A percentile compares a stretch with the other conserved stretches of the same genome.
Conservation (phyloP, 2,797 vertebrate genomes). For the Hippoglossus hippoglossus region DNA sequence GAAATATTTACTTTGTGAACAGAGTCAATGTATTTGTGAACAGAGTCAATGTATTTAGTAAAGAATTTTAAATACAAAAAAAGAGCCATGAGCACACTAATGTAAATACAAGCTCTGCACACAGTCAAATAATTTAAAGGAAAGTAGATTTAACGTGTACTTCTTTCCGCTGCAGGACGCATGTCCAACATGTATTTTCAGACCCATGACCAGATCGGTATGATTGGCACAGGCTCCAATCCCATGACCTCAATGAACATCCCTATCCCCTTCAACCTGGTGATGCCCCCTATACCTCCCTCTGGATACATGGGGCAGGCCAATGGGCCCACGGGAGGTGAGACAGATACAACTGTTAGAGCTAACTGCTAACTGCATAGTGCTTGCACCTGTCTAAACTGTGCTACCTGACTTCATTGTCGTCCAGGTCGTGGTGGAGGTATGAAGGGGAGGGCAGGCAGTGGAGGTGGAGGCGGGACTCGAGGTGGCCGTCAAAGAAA, state of each 20-base stretch:
- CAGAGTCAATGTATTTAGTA: no score
- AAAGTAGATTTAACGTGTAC: background rate
- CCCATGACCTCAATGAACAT: slow-evolving; percentile 95
- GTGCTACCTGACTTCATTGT: background rate
- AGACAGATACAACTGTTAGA: slow-evolving; percentile 7
- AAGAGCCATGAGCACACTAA: no score
- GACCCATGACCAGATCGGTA: slow-evolving; percentile 96
- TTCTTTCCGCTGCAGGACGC: slow-evolving; percentile 82
- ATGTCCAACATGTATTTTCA: slow-evolving; percentile 98
- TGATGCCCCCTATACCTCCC: slow-evolving; percentile 95
- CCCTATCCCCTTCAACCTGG: slow-evolving; percentile 95
- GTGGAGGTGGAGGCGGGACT: slow-evolving; percentile 87
- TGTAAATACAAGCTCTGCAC: background rate
- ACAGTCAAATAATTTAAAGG: background rate
- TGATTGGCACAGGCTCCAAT: slow-evolving; percentile 93
- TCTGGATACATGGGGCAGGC: slow-evolving; percentile 93
- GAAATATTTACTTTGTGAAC: background rate
- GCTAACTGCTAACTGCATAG: background rate
- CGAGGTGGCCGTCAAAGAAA: slow-evolving; percentile 91
- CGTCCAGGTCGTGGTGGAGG: slow-evolving; percentile 88
- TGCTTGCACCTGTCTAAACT: background rate
- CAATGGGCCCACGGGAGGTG: slow-evolving; percentile 92
- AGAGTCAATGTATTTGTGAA: no score
- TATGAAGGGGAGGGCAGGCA: slow-evolving; percentile 90
- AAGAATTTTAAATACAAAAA: background rate